These are phyloP conservation scores for Amiota minor DNA, from an alignment of 2,888 invertebrate genomes.

Conservation along the genomic window DNA sequence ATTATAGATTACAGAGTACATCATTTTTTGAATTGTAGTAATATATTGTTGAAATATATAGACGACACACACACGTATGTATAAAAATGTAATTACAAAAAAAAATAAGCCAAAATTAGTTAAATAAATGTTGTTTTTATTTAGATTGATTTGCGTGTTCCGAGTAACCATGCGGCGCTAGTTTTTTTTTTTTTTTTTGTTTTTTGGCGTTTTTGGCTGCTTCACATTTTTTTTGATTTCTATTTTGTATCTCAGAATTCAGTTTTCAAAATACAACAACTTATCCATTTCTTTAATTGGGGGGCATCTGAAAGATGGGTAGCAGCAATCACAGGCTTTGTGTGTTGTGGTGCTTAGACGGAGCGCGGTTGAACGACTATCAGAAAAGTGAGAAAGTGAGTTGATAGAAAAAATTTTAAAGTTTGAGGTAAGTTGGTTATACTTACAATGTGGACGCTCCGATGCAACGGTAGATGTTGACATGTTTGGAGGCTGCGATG, in stretches of 20 bases:
- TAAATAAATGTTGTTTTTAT: background rate
- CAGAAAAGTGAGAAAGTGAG: constrained; percentile 47
- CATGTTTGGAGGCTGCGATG: background rate
- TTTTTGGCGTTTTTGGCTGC: constrained; percentile 60
- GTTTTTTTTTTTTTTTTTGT: constrained; percentile 40
- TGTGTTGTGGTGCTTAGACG: constrained; percentile 75
- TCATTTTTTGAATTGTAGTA: constrained; percentile 44
- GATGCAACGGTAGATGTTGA: constrained; percentile 39
- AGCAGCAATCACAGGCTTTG: constrained; percentile 81
- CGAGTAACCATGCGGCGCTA: background rate
- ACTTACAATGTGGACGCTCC: constrained; percentile 86
- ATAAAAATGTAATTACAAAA: constrained; percentile 50
- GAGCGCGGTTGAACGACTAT: constrained; percentile 88
- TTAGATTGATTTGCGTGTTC: too few species aligned
- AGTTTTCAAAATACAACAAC: constrained; percentile 14
- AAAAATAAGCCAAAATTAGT: constrained; percentile 31
- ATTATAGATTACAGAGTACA: constrained; percentile 14
- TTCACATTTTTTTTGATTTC: constrained; percentile 47
- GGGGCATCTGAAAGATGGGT: constrained; percentile 34
- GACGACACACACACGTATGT: constrained; percentile 35
- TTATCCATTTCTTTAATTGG: constrained; percentile 32
- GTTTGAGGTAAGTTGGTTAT: background rate
- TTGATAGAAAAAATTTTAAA: constrained; percentile 15
- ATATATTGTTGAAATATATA: constrained; percentile 32
- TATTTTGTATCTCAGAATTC: constrained; percentile 33